A percentile compares a stretch with the other conserved stretches of the same genome.
Conservation (phyloP, 2,888 invertebrate species). For the Dascillus cervinus region DNA sequence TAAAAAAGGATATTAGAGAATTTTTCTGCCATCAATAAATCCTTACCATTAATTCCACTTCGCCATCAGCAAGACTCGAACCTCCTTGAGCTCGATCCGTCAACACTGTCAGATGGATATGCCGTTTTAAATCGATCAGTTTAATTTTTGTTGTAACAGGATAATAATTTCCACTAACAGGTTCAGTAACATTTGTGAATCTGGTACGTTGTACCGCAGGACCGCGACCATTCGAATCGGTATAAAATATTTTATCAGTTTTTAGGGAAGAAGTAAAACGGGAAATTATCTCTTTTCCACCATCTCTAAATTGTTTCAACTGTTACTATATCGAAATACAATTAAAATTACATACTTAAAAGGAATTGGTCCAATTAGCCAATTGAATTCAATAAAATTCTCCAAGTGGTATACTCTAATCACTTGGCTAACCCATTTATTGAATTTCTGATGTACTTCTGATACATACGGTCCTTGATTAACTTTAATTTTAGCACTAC, state of each 20-base stretch:
- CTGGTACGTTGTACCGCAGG: slow-evolving; percentile 49
- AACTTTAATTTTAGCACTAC: slow-evolving; percentile 30
- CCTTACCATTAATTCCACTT: slow-evolving; percentile 68
- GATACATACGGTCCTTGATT: slow-evolving; percentile 56
- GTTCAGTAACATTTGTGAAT: too few relatives aligned
- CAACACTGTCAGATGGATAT: slow-evolving; percentile 50
- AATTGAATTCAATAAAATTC: slow-evolving; percentile 59
- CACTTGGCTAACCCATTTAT: slow-evolving; percentile 67
- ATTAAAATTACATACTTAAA: slow-evolving; percentile 49
- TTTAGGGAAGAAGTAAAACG: slow-evolving; percentile 58
- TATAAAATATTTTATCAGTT: slow-evolving; percentile 67
- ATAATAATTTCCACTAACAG: slow-evolving; percentile 85
- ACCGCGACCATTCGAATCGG: slow-evolving; percentile 91
- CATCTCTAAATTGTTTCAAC: slow-evolving; percentile 41
- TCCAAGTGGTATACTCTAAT: slow-evolving; percentile 59
- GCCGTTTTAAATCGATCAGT: slow-evolving; percentile 47
- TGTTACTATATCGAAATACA: background rate
- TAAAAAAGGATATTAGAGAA: slow-evolving; percentile 23
- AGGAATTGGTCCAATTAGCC: slow-evolving; percentile 73
- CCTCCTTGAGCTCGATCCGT: slow-evolving; percentile 81
- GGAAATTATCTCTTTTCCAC: slow-evolving; percentile 78
- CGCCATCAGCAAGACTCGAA: slow-evolving; percentile 63
- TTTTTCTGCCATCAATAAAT: background rate
- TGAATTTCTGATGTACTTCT: slow-evolving; percentile 65
- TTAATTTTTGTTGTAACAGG: slow-evolving; percentile 80